Base-by-base conservation (phyloP, 2,113 vertebrate species). In the Panthera uncia region DNA sequence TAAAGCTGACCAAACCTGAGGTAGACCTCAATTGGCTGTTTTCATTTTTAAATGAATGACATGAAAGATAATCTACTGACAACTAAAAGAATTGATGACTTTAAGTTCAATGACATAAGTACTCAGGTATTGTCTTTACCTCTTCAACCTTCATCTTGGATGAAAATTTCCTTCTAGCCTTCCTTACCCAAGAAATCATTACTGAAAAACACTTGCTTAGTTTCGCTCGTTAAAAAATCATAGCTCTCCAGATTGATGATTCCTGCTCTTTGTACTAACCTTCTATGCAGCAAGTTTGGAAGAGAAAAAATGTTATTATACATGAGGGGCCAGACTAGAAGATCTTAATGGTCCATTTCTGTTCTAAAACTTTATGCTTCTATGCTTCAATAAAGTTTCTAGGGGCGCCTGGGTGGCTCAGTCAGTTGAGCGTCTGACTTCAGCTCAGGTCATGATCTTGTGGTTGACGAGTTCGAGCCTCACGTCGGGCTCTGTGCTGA, bases 41-140 rank as follows among this genome's bases (percentile, higher is more conserved):
- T 93, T 86, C 12, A 68, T 66, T 68, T 92, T 38, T 48, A 45
- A n/a, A 69, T 29, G 73, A 31, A 57, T n/a, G 63, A 89, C n/a
- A 50, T 55, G 23, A 45, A 82, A 79, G 31, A 63, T 95, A 66
- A 82, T 33, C 29, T 52, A 76, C 10, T 29, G 33, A 89, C 11
- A 90, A 68, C 13, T 55, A 79, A 91, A 87, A 68, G 69, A 50
- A 73, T 48, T 23, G 41, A 83, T 66, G 18, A 25, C 52, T 95
- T 97, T 68, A 91, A 86, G 82, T 96, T 79, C 21, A 71, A 16
- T 74, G 74, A 57, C 13, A 66, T 63, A 74, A 83, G 63, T 45
- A 83, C 19, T 45, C 23, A 71, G 10, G 29, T 38, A 68, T 18
- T 74, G 68, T 65, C 31, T 91, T 86, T 0, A 38, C 21, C 68